Evolutionary conservation across 2,888 invertebrate species (phyloP), one percentile per base, ranked within the genome.

Genomic region (Syrista parreyssii): DNA sequence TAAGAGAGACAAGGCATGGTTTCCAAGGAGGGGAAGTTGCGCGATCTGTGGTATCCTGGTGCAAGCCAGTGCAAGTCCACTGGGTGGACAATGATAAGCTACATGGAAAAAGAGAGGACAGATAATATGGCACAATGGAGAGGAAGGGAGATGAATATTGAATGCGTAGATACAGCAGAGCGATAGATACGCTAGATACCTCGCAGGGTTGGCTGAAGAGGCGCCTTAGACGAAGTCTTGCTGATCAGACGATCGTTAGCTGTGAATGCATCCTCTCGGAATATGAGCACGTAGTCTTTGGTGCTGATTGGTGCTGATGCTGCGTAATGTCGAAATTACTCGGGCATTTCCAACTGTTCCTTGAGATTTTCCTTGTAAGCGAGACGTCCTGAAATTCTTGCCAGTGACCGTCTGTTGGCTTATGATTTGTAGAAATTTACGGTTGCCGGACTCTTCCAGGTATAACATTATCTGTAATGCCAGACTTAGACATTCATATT

Each of bases 221-320:
- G 81, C 82, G 82, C 82, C 82, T 77, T 80, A 35, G 68, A 35
- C 75, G 31, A 71, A 15, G 35, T 74, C 34, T 74, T 77, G 76
- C 75, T 40, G 79, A 81, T 82, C 80, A 81, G 82, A 84, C 81
- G 75, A 79, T 83, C 83, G 78, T 82, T 80, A 79, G 72, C 78
- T 81, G 78, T 75, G 77, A 78, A 80, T 80, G 82, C 81, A 82
- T 75, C 23, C 73, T 73, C 33, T 80, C 73, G 36, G 76, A 76
- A 83, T 81, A 79, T 76, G 23, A 68, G 74, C 74, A 74, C 31
- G 69, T 79, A 74, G 76, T 77, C 68, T 74, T 73, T 68, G 78
- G 72, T 73, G 78, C 83, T 79, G 82, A 86, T 73, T 68, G 78
- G 72, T 73, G 78, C 83, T 79, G 82, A 86, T 84, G 85, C 84